Evolutionary conservation across 2,113 vertebrate species (phyloP).

Genomic region (Hypanus sabinus): DNA sequence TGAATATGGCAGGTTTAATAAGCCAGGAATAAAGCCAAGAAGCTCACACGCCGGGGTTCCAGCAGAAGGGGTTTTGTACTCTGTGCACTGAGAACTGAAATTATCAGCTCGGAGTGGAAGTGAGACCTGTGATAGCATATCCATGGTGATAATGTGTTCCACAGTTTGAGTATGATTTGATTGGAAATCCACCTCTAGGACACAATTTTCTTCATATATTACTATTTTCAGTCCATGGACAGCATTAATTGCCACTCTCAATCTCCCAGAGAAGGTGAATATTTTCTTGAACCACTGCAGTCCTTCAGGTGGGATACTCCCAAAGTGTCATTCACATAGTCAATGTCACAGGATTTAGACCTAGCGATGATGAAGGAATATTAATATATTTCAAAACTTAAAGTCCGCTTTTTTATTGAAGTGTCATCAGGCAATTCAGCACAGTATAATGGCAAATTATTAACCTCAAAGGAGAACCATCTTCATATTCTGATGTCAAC

Average conservation of each 20-base stretch:
- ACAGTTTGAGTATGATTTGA: neutral
- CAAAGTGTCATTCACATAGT: no score
- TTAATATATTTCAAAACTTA: no score
- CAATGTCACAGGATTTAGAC: no score
- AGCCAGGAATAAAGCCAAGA: slow-evolving; percentile 3
- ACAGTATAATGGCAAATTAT: neutral
- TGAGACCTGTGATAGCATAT: neutral
- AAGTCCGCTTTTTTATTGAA: neutral
- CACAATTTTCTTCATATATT: no score
- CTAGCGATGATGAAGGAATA: no score
- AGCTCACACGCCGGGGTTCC: neutral
- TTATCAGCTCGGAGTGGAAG: neutral
- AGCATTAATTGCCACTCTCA: no score
- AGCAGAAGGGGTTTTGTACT: neutral
- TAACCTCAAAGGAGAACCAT: no score
- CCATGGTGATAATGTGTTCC: neutral
- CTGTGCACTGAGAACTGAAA: neutral
- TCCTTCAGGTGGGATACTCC: no score
- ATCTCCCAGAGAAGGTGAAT: no score
- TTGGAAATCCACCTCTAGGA: neutral
- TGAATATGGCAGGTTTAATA: slow-evolving; percentile 18
- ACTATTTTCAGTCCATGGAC: no score
- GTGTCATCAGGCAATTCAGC: neutral
- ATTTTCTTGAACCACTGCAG: no score
- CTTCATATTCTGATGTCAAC: neutral